Percentiles rank a stretch among this genome's conserved stretches.
Evolutionary conservation across 1,140 invertebrate species (phyloP).

Genomic region (Trichoplusia ni): DNA sequence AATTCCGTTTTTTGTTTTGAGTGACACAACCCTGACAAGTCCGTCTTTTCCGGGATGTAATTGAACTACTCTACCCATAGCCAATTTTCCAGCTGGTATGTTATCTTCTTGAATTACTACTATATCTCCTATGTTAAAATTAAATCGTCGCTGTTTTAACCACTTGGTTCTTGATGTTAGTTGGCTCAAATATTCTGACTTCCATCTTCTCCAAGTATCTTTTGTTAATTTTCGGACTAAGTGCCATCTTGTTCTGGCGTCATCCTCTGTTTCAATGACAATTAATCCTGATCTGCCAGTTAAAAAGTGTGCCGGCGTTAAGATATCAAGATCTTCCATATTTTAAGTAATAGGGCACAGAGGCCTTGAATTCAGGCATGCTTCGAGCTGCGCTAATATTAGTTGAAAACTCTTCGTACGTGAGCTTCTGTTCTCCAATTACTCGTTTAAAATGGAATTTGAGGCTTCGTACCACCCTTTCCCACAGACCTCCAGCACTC

Average conservation of each 20-base stretch:
- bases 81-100: background rate
- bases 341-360: background rate
- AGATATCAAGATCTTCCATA: background rate
- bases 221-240: background rate
- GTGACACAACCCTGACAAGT: background rate
- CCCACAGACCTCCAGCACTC: background rate
- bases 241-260: background rate
- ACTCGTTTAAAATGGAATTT: background rate
- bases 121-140: background rate
- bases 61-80: background rate
- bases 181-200: background rate
- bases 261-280: background rate
- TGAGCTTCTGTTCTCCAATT: background rate
- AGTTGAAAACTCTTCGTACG: background rate
- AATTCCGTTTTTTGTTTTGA: constrained; percentile 3
- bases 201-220: background rate
- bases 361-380: background rate
- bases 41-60: background rate
- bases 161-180: background rate
- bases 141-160: background rate
- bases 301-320: background rate
- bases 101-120: background rate
- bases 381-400: background rate
- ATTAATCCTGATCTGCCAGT: background rate
- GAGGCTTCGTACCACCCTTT: background rate